Evolutionary conservation across 1,140 invertebrate genomes (phyloP), one percentile per base, ranked within the genome.

Genomic region (Melipona quadrifasciata): DNA sequence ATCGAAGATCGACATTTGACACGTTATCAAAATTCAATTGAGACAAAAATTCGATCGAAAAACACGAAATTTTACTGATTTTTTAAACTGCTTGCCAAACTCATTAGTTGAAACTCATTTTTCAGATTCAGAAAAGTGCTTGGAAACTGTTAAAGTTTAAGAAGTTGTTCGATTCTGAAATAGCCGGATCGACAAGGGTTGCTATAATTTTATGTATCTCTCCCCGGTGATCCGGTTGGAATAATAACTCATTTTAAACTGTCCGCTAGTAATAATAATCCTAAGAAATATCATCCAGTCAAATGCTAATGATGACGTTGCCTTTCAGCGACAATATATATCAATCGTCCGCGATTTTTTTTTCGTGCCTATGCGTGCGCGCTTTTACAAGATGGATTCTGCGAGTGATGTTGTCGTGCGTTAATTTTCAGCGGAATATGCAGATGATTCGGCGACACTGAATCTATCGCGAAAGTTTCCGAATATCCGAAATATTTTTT

Each of bases 221-320:
- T n/a, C 16, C 1, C 12, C 12, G 12, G 12, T 21, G 47, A 19
- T 65, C n/a, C 53, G 24, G 34, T n/a, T 24, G 31, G 10, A n/a
- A 19, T 76, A 68, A 81, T 81, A 39, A 82, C 21, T 67, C 34
- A 77, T 81, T 73, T 64, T 51, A n/a, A 77, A 21, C 51, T 31
- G 64, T 11, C 51, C 34, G 31, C 27, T 68, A 77, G 61, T 77
- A 75, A 57, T 58, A 51, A 34, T n/a, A 31, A 53, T n/a, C 51
- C 17, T 27, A 57, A 82, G 80, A 82, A 82, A 82, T 77, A 77
- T 82, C 47, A 77, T 57, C 80, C 51, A 68, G 31, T 68, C 58
- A 3, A 65, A 82, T 82, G 80, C 73, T 82, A 82, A 82, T 77
- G 80, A 68, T 77, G 73, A 82, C 67, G 80, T 82, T 55, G 72